Conservation (phyloP, 2,888 invertebrate species). For the Thera britannica region DNA sequence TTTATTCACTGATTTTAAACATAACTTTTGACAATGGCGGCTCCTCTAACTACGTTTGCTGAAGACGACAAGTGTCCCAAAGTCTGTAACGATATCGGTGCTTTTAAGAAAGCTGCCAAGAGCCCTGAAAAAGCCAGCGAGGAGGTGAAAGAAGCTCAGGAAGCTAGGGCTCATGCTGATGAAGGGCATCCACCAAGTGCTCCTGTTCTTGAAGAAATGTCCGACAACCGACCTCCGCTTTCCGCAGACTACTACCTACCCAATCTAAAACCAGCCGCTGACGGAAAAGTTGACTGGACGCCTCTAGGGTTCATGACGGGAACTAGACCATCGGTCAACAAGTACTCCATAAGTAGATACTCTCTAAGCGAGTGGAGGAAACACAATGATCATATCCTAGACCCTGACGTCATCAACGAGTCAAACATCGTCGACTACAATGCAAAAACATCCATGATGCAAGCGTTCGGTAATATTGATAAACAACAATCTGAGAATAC, state of each 20-base stretch:
- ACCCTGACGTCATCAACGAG: slow-evolving; percentile 78
- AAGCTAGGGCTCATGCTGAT: slow-evolving; percentile 31
- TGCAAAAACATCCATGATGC: slow-evolving; percentile 86
- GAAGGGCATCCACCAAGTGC: slow-evolving; percentile 12
- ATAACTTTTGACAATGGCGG: slow-evolving; percentile 36
- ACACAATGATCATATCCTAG: slow-evolving; percentile 83
- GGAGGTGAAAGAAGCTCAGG: slow-evolving; percentile 48
- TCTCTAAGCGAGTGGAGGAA: slow-evolving; percentile 90
- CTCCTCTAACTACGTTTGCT: slow-evolving; percentile 56
- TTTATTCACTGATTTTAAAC: neutral
- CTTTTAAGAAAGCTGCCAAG: slow-evolving; percentile 66
- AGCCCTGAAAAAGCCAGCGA: slow-evolving; percentile 51
- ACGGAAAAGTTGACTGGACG: slow-evolving; percentile 90
- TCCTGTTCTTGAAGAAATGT: slow-evolving; percentile 30
- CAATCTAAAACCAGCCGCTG: slow-evolving; percentile 86
- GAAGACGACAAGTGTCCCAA: slow-evolving; percentile 67
- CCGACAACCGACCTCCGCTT: slow-evolving; percentile 39
- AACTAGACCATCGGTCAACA: slow-evolving; percentile 89
- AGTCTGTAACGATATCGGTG: slow-evolving; percentile 67
- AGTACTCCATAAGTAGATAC: slow-evolving; percentile 89
- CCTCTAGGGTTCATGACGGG: slow-evolving; percentile 89
- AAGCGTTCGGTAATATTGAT: slow-evolving; percentile 87
- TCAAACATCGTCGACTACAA: slow-evolving; percentile 86
- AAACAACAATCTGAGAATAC: slow-evolving; percentile 89
- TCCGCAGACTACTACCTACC: slow-evolving; percentile 60